Evolutionary conservation across 2,888 invertebrate species (phyloP), one percentile per base, ranked within the genome.

Genomic region (Ophraella communa): DNA sequence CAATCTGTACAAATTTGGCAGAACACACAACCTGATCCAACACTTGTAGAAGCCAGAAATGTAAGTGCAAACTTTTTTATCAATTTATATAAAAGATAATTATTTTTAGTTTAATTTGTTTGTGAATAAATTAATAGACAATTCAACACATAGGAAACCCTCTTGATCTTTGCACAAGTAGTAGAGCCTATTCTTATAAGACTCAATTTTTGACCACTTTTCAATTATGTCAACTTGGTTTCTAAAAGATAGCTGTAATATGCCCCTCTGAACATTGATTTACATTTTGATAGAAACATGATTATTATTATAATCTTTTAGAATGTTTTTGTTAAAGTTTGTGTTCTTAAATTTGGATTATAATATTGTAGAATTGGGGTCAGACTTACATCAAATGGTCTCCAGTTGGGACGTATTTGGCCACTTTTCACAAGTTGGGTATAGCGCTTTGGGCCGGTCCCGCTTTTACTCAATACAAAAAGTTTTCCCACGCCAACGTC

Each of bases 391-490:
- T 97, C 1, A 91, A 94, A 74, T 99, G 98, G 98, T 99, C 99
- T 1, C 98, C 98, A 0, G 84, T 96, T 39, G 99, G 99, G 49
- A 97, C 97, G 0, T 99, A 95, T 81, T 85, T 99, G 72, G 92
- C 97, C 0, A 98, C 99, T 0, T 96, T 98, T 84, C 99, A 99
- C 79, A 91, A 91, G 82, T 88, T 92, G 68, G 99, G 99, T 61
- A 95, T 98, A 54, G 96, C 95, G 0, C 85, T 99, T 49, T 99
- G 99, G 99, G 98, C 96, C 17, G 98, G 98, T 0, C 94, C 95
- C 21, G 90, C 91, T 75, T 98, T 96, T 84, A 87, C 89, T 0
- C 95, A 96, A 82, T 93, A 96, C 77, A 94, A 93, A 80, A 92
- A 93, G 78, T 98, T 98, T 82, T 89, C 89, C 64, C 98, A 96